Conservation (phyloP, 2,888 invertebrate genomes). For the Nomada lathburiana region DNA sequence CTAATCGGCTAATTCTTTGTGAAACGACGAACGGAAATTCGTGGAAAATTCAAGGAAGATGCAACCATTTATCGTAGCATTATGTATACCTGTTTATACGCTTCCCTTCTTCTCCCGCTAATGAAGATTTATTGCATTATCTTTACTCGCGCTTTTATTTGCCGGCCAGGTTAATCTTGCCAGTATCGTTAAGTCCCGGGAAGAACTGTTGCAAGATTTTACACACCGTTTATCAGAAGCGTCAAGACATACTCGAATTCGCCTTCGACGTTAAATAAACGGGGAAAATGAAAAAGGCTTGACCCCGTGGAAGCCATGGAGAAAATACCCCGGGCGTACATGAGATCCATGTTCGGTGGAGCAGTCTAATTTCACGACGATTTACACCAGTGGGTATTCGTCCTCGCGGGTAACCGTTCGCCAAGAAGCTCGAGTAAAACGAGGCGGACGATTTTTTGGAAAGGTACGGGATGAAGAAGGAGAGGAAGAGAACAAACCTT, state of each 20-base stretch:
- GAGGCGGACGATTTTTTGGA: constrained; percentile 17
- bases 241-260: neutral
- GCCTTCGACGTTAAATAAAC: neutral
- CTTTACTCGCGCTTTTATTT: constrained; percentile 61
- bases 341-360: constrained; percentile 34
- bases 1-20: neutral
- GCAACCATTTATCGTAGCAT: constrained; percentile 60
- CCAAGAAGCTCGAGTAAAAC: constrained; percentile 51
- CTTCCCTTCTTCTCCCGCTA: constrained; percentile 58
- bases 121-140: constrained; percentile 73
- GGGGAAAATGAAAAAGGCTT: neutral
- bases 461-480: constrained; percentile 15
- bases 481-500: constrained; percentile 18
- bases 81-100: constrained; percentile 50
- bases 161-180: constrained; percentile 66
- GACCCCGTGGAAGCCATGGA: neutral
- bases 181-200: constrained; percentile 56
- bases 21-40: neutral
- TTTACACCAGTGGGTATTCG: constrained; percentile 64
- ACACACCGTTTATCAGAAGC: neutral
- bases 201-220: constrained; percentile 51
- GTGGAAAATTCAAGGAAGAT: constrained; percentile 39
- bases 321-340: constrained; percentile 29
- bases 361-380: constrained; percentile 61
- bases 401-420: constrained; percentile 51